Conservation (phyloP, 2,797 vertebrate species). For the Scyliorhinus canicula region DNA sequence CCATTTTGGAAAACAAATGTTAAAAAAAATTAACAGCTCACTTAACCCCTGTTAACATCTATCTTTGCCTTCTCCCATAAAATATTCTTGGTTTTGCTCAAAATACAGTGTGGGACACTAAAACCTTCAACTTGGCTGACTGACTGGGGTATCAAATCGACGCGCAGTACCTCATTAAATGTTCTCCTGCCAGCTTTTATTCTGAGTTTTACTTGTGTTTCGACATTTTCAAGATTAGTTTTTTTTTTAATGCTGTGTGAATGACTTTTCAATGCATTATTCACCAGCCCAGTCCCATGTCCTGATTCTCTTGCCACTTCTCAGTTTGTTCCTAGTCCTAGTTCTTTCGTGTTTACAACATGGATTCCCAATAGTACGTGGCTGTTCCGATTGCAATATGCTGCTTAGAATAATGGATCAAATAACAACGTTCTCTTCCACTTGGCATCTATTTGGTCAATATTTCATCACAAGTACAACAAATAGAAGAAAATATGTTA, state of each 20-base stretch:
- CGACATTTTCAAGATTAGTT: background rate
- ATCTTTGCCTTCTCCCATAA: background rate
- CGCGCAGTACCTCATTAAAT: background rate
- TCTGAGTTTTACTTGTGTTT: background rate
- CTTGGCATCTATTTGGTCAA: background rate
- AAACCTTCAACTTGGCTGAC: slow-evolving; percentile 7
- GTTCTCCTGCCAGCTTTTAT: background rate
- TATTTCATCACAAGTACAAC: background rate
- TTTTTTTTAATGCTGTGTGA: background rate
- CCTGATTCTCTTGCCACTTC: background rate
- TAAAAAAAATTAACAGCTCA: slow-evolving; percentile 4
- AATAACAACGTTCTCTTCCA: background rate
- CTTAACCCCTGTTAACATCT: background rate
- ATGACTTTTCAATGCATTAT: background rate
- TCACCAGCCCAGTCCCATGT: background rate
- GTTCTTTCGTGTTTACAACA: background rate
- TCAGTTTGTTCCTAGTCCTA: background rate
- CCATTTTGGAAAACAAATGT: slow-evolving; percentile 9
- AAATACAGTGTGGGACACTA: background rate
- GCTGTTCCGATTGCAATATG: background rate
- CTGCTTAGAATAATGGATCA: background rate
- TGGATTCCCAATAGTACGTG: background rate
- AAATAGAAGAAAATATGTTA: background rate
- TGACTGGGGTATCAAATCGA: background rate
- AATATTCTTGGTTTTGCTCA: slow-evolving; percentile 16